Conservation (phyloP, 2,797 vertebrate species). For the Melanotaenia pygmaea region DNA sequence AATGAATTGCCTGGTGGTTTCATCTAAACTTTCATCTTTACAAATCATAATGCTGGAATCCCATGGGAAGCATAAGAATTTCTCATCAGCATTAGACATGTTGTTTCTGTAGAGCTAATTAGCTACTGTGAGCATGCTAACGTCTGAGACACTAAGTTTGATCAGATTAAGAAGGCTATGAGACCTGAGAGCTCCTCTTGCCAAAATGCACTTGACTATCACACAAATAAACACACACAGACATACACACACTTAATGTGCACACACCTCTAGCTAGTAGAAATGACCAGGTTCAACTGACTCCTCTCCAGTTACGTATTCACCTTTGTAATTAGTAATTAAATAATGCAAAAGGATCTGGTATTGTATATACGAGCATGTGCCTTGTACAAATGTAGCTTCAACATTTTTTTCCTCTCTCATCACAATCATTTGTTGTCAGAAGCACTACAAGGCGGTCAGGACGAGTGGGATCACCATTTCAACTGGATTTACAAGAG, state of each 20-base stretch:
- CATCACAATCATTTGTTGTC: constrained; percentile 3
- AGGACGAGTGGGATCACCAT: neutral
- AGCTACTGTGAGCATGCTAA: no score
- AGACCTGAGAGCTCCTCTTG: constrained; percentile 37
- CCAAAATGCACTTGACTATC: constrained; percentile 18
- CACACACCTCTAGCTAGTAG: constrained; percentile 23
- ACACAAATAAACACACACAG: constrained; percentile 12
- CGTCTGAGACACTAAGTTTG: constrained; percentile 18
- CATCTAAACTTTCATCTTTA: no score
- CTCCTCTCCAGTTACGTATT: constrained; percentile 65
- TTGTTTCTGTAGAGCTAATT: no score
- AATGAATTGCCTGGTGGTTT: no score
- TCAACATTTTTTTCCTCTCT: neutral
- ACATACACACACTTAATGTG: neutral
- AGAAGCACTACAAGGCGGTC: constrained; percentile 6
- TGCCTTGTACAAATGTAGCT: constrained; percentile 19
- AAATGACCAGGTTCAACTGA: constrained; percentile 40
- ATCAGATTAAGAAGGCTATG: constrained; percentile 58
- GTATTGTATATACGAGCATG: constrained; percentile 19
- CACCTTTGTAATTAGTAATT: constrained; percentile 56
- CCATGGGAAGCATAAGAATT: no score
- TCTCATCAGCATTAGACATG: no score
- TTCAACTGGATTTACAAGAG: constrained; percentile 1
- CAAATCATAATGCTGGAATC: no score
- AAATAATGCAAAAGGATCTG: constrained; percentile 54